Base-by-base conservation (phyloP, 1,140 invertebrate genomes). In the Drosophila quadrilineata region DNA sequence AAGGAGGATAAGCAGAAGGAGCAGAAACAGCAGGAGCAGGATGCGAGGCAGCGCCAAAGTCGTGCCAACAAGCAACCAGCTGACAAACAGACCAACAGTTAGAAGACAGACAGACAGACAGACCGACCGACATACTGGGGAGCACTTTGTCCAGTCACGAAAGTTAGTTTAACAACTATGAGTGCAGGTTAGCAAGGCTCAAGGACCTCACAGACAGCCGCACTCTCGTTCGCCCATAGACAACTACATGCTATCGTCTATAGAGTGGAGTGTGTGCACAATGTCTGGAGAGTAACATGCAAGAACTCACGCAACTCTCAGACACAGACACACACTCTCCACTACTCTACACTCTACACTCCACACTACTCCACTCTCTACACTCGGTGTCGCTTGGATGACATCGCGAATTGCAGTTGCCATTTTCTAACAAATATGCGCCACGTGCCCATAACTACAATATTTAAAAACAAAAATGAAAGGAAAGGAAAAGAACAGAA, bases 61-160 rank as follows among this genome's bases (percentile, higher is more conserved):
- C 49, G 45, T 59, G 50, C 65, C 66, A 31, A 10, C 12, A 29
- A 22, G 10, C 38, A 57, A 35, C 57, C 49, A 66, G 36, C 49
- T 62, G 56, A 67, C 73, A 63, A 52, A 10, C 68, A 63, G 71
- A 59, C 60, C 59, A 24, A 9, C 31, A 54, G n/a, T n/a, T n/a
- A n/a, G n/a, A n/a, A n/a, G 40, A 36, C 12, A 10, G 28, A 22
- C 40, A 35, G 40, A 5, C 53, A 31, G 52, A 16, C 21, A 26
- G 49, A 53, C 14, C 16, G 12, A 0, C 66, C n/a, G 53, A 75
- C 60, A 52, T 57, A 57, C 28, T 28, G 50, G 59, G 67, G 14
- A 62, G 46, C 75, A 80, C 62, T 79, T 66, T 82, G 76, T 76
- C 77, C 76, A 80, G 76, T 82, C 76, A 80, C 76, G 76, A 80